phyloP scores from a whole-genome alignment of 2,797 vertebrate genomes.

The Corythornis leucogaster region DNA sequence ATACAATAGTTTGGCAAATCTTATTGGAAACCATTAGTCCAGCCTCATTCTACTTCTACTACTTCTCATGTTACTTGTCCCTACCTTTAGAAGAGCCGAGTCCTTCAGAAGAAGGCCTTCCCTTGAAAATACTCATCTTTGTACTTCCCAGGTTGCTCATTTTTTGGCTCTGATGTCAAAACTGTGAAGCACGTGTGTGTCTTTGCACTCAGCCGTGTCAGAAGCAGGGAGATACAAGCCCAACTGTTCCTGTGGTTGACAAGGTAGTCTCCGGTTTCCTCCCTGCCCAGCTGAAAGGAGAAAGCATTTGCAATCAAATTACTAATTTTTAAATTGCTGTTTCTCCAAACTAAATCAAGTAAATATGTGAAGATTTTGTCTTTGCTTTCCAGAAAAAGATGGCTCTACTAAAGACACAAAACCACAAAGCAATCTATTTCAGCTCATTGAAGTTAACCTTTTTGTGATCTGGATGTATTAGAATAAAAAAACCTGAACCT shows the following conservation, averaged over 20 bases:
- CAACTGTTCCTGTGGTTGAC: not conserved
- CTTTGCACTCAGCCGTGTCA: not conserved
- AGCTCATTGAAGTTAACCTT: slow-evolving; percentile 21
- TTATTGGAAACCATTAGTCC: not conserved
- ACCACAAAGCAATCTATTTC: not conserved
- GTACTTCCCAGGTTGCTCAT: not conserved
- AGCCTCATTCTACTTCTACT: not conserved
- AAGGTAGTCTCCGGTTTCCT: not conserved
- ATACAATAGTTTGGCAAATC: not conserved
- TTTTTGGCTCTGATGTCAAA: not conserved
- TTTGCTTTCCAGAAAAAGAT: not conserved
- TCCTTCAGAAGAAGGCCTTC: not conserved
- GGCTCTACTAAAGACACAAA: not conserved
- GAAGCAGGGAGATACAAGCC: not conserved
- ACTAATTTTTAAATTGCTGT: not conserved
- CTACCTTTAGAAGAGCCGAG: not conserved
- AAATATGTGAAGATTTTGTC: not conserved
- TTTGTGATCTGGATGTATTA: not conserved
- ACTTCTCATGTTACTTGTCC: not conserved
- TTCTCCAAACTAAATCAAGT: not conserved
- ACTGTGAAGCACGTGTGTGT: accelerated
- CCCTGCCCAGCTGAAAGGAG: not conserved
- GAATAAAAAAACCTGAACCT: not conserved
- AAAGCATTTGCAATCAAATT: not conserved
- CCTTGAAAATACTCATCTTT: not conserved